These are phyloP conservation scores for Ataeniobius toweri DNA, from an alignment of 2,797 vertebrate species.

Conservation along the genomic window DNA sequence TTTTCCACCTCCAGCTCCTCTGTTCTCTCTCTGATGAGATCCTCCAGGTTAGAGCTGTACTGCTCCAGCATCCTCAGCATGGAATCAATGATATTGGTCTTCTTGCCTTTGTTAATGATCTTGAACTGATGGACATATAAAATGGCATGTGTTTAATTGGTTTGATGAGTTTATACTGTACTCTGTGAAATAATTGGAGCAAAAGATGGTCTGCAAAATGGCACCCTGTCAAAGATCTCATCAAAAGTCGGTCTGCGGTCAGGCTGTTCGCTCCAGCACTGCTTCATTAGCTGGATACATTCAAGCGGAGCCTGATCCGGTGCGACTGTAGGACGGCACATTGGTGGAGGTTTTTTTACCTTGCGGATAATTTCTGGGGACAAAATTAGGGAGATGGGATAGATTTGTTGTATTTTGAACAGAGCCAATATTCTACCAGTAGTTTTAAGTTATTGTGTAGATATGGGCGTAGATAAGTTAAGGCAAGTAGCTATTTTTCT, in stretches of 20 bases:
- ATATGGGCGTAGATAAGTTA: neutral
- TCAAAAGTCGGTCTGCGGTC: constrained; percentile 84
- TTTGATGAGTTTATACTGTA: neutral
- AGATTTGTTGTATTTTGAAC: constrained; percentile 1
- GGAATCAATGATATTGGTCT: constrained; percentile 88
- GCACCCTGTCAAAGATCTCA: constrained; percentile 87
- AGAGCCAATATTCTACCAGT: neutral
- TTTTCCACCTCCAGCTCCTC: constrained; percentile 87
- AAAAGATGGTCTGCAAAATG: neutral
- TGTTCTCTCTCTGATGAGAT: constrained; percentile 84
- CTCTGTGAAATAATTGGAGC: neutral
- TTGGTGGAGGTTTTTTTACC: constrained; percentile 87
- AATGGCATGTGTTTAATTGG: neutral
- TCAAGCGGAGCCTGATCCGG: constrained; percentile 87
- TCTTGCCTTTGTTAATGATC: constrained; percentile 87
- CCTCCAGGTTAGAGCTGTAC: constrained; percentile 86
- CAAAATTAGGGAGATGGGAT: neutral
- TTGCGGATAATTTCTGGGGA: constrained; percentile 86
- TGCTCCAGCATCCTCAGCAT: constrained; percentile 88
- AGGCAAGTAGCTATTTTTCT: neutral
- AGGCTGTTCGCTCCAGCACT: constrained; percentile 86
- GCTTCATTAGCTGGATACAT: constrained; percentile 89
- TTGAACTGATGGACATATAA: constrained; percentile 75
- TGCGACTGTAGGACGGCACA: constrained; percentile 86
- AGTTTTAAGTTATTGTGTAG: neutral